A percentile compares a stretch with the other conserved stretches of the same genome.
These are phyloP conservation scores for Malurus cyaneus DNA, from an alignment of 2,113 vertebrate species.

Conservation along the genomic window DNA sequence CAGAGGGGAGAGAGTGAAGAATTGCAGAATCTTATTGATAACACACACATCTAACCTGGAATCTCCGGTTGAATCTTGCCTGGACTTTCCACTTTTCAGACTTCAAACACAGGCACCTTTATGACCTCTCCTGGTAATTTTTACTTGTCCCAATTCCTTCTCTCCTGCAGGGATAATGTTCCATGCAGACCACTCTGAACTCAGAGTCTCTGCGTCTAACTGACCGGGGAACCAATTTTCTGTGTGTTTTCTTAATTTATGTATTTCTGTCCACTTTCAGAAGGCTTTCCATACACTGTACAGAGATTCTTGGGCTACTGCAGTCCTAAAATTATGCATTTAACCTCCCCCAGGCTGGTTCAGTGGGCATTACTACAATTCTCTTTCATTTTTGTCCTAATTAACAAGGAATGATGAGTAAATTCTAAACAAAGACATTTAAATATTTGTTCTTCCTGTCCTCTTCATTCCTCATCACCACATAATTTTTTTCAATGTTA, in stretches of 20 bases:
- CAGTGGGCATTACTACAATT: not conserved
- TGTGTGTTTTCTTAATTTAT: not conserved
- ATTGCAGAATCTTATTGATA: not conserved
- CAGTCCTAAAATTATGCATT: not conserved
- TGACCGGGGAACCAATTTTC: not conserved
- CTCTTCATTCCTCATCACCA: not conserved
- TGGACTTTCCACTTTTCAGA: not conserved
- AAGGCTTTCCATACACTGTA: not conserved
- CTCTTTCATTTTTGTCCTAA: not conserved
- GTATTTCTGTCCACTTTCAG: not conserved
- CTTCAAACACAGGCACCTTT: not conserved
- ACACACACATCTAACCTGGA: not conserved
- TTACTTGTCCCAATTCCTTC: not conserved
- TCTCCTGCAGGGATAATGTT: not conserved
- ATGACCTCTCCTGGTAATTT: not conserved
- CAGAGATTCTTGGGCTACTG: not conserved
- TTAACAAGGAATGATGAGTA: not conserved
- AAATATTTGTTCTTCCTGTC: not conserved
- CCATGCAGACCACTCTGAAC: not conserved
- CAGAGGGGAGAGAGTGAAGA: not conserved
- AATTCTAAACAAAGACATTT: not conserved
- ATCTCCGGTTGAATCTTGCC: not conserved
- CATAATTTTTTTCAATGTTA: not conserved
- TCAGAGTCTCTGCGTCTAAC: not conserved
- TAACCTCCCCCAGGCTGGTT: not conserved